phyloP scores from a whole-genome alignment of 2,797 vertebrate species.

The Pseudomugil tenellus region DNA sequence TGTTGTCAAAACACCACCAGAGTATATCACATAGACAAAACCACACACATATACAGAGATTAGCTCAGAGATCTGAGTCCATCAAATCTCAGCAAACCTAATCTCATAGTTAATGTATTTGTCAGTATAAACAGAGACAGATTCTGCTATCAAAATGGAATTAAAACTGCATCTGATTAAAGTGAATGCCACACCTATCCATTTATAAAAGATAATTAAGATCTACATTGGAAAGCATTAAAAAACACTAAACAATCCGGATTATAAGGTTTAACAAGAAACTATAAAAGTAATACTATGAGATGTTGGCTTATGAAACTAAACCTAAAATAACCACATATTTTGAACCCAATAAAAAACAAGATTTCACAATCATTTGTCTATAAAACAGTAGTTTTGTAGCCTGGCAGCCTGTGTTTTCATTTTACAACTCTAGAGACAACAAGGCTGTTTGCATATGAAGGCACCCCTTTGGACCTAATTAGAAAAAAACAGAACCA shows the following conservation, averaged over 20 bases:
- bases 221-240: not conserved
- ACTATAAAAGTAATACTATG: not conserved
- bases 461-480: conserved; percentile 35
- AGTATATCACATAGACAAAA: conserved; percentile 10
- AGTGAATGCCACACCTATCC: not conserved
- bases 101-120: too few relatives aligned
- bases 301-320: too few relatives aligned
- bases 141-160: not conserved
- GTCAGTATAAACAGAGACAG: too few relatives aligned
- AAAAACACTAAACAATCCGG: not conserved
- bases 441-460: not conserved
- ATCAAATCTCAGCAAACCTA: not conserved
- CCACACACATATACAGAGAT: not conserved
- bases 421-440: conserved; percentile 1
- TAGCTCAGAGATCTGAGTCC: conserved; percentile 14
- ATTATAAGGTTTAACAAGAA: not conserved
- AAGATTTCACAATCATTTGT: not conserved
- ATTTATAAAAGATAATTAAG: too few relatives aligned
- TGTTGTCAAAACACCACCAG: conserved; percentile 67
- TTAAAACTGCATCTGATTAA: not conserved
- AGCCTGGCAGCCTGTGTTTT: conserved; percentile 35
- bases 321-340: too few relatives aligned
- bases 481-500: conserved; percentile 29
- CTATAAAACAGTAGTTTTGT: conserved; percentile 12
- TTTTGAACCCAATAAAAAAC: too few relatives aligned